These are phyloP conservation scores for Diadema setosum DNA, from an alignment of 35 echinoderm and acorn worm species.

Conservation along the genomic window DNA sequence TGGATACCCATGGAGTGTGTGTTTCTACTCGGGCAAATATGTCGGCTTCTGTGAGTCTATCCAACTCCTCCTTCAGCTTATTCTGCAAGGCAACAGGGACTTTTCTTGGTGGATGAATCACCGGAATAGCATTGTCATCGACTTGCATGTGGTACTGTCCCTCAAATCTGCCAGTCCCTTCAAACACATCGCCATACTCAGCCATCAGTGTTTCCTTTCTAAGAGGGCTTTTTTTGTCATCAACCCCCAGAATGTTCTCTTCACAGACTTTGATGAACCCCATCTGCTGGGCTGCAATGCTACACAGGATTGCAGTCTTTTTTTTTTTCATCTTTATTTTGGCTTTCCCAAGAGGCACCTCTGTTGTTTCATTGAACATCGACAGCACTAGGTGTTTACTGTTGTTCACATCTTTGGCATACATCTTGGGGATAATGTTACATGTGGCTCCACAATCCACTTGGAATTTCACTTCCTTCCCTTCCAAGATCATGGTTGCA, in stretches of 20 bases:
- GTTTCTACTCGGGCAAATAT: conserved; percentile 40
- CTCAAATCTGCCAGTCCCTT: conserved; percentile 53
- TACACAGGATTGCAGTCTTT: conserved; percentile 57
- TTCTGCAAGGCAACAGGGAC: conserved; percentile 48
- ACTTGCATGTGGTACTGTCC: conserved; percentile 55
- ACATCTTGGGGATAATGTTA: not conserved
- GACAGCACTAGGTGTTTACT: conserved; percentile 12
- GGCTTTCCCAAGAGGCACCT: conserved; percentile 20
- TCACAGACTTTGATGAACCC: conserved; percentile 32
- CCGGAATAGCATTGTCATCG: conserved; percentile 10
- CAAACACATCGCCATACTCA: conserved; percentile 47
- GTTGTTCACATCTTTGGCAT: not conserved
- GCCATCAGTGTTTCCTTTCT: conserved; percentile 3
- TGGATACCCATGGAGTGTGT: conserved; percentile 71
- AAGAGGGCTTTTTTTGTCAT: not conserved
- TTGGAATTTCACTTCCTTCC: conserved; percentile 11
- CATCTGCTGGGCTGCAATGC: conserved; percentile 48
- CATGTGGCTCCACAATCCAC: conserved; percentile 29
- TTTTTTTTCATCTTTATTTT: conserved; percentile 54
- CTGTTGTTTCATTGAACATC: conserved; percentile 59
- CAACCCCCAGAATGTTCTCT: conserved; percentile 20
- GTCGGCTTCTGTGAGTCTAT: conserved; percentile 20
- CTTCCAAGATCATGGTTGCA: not conserved
- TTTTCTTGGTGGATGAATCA: conserved; percentile 64
- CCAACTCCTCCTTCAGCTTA: conserved; percentile 42